Conservation (phyloP, 2,113 vertebrate genomes). For the Tichodroma muraria region DNA sequence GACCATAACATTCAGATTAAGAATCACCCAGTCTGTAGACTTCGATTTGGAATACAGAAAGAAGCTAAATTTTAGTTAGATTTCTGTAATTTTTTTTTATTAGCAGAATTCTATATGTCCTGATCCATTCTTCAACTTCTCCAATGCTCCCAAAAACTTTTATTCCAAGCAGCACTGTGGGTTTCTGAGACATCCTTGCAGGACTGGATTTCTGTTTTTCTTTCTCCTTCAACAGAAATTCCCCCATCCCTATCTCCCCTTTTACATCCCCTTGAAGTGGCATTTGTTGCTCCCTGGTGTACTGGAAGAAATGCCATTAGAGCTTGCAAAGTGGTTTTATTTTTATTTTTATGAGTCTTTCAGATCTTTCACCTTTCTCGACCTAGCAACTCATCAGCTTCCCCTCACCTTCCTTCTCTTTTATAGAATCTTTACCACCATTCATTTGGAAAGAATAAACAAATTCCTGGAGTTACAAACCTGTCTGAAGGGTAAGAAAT, state of each 20-base stretch:
- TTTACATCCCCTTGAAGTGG: slow-evolving; percentile 13
- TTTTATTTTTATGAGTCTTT: slow-evolving; percentile 44
- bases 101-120: not conserved
- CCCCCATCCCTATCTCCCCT: not conserved
- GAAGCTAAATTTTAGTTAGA: not conserved
- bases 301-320: not conserved
- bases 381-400: not conserved
- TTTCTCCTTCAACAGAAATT: not conserved
- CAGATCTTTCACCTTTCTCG: slow-evolving; percentile 31
- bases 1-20: not conserved
- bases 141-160: not conserved
- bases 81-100: not conserved
- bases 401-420: not conserved
- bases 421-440: slow-evolving; percentile 14
- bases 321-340: slow-evolving; percentile 3
- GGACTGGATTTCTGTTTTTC: not conserved
- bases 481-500: slow-evolving; percentile 26
- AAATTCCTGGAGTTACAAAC: not conserved
- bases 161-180: not conserved
- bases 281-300: not conserved
- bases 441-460: slow-evolving; percentile 51
- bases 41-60: not conserved
- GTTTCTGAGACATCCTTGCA: not conserved
- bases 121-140: not conserved
- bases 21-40: not conserved